These are phyloP conservation scores for Macropodus opercularis DNA, from an alignment of 2,797 vertebrate genomes.

Conservation along the genomic window DNA sequence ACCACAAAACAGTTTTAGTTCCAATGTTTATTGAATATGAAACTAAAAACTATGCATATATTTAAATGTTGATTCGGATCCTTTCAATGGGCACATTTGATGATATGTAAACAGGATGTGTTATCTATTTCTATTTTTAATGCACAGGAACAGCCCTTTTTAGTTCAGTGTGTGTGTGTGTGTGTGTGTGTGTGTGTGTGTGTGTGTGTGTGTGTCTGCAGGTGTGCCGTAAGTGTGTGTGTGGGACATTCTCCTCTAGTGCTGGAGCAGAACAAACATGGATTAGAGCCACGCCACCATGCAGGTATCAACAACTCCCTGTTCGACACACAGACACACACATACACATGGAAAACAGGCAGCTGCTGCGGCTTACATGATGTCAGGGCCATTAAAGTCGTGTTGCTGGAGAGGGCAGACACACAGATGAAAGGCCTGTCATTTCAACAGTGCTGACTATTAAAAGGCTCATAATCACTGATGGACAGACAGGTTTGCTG, in stretches of 20 bases:
- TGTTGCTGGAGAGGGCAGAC: conserved; percentile 70
- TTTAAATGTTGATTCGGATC: not conserved
- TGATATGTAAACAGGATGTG: conserved; percentile 52
- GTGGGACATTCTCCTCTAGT: conserved; percentile 71
- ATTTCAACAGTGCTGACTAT: conserved; percentile 63
- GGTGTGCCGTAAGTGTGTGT: conserved; percentile 57
- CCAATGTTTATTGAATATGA: not conserved
- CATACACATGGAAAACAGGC: conserved; percentile 43
- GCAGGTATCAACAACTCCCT: conserved; percentile 76
- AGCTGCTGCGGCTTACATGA: conserved; percentile 77
- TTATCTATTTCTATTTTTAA: conserved; percentile 33
- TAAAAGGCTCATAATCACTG: conserved; percentile 56
- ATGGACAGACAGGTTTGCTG: conserved; percentile 62
- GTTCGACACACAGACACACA: conserved; percentile 30
- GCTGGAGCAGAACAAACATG: conserved; percentile 80
- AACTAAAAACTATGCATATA: no score
- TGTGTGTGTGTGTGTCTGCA: conserved; percentile 43
- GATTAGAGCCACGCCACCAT: conserved; percentile 76
- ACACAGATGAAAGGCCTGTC: conserved; percentile 74
- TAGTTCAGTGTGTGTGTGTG: conserved; percentile 7
- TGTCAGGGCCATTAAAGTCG: conserved; percentile 76
- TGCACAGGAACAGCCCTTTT: conserved; percentile 8
- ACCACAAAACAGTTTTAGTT: not conserved
- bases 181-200: conserved; percentile 16
- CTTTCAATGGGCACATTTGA: conserved; percentile 23